A percentile compares a stretch with the other conserved stretches of the same genome.
phyloP scores from a whole-genome alignment of 2,113 vertebrate genomes.

The Aix galericulata region DNA sequence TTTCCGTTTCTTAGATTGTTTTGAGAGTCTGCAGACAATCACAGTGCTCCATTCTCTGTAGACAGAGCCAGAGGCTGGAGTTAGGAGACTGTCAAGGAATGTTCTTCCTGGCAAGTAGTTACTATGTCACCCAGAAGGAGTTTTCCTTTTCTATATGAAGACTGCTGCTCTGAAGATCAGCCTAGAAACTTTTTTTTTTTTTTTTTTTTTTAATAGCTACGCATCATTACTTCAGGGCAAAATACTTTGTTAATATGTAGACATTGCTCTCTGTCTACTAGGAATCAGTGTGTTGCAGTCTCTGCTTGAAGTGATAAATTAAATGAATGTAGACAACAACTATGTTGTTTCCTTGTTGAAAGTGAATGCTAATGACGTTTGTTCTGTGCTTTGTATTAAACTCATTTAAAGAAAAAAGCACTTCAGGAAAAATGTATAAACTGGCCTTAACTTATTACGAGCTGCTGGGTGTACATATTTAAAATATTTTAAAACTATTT shows the following conservation, averaged over 20 bases:
- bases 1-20: background rate
- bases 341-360: conserved; percentile 13
- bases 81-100: background rate
- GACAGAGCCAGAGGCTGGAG: background rate
- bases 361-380: conserved; percentile 44
- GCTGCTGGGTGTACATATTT: background rate
- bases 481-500: background rate
- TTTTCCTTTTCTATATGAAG: background rate
- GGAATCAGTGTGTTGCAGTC: background rate
- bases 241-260: background rate
- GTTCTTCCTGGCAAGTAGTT: background rate
- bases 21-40: background rate
- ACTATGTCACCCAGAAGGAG: background rate
- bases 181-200: background rate
- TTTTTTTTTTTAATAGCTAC: background rate
- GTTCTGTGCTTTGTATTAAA: conserved; percentile 27
- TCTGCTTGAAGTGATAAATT: conserved; percentile 27
- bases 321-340: conserved; percentile 23
- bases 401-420: conserved; percentile 14
- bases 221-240: background rate
- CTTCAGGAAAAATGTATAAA: background rate
- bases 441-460: background rate
- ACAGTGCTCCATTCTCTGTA: background rate
- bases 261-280: background rate
- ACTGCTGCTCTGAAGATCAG: background rate